phyloP scores from a whole-genome alignment of 2,888 invertebrate genomes.

The Idaea aversata region DNA sequence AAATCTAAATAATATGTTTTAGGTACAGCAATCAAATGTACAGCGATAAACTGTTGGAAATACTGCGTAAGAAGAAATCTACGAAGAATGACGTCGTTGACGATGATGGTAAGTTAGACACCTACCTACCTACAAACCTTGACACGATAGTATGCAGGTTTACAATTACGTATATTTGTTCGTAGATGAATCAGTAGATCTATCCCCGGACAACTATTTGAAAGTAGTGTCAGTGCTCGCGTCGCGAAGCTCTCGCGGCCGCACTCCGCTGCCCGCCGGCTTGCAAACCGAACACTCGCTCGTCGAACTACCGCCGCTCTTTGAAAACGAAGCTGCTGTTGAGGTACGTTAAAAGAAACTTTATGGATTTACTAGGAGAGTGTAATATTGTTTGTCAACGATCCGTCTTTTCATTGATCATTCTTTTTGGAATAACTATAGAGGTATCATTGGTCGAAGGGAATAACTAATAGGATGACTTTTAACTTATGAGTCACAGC shows the following conservation, averaged over 20 bases:
- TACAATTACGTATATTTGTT: conserved; percentile 1
- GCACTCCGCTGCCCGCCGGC: conserved; percentile 85
- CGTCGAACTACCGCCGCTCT: conserved; percentile 57
- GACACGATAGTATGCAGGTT: background rate
- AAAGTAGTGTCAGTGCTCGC: conserved; percentile 89
- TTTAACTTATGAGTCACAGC: no score
- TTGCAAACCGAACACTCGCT: conserved; percentile 69
- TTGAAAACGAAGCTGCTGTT: conserved; percentile 60
- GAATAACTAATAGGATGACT: no score
- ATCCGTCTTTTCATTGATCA: no score
- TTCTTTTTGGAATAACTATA: no score
- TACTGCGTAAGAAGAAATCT: conserved; percentile 76
- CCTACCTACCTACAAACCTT: background rate
- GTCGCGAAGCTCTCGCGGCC: conserved; percentile 84
- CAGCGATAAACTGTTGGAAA: conserved; percentile 85
- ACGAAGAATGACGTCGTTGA: conserved; percentile 66
- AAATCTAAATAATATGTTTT: conserved; percentile 28
- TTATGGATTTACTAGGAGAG: no score
- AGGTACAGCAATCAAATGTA: conserved; percentile 84
- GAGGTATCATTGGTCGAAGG: no score
- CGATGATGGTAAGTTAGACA: conserved; percentile 42
- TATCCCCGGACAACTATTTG: conserved; percentile 87
- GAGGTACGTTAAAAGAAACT: conserved; percentile 45
- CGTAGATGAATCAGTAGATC: conserved; percentile 38
- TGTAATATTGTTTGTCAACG: no score